A percentile compares a stretch with the other conserved stretches of the same genome.
Conservation (phyloP, 2,797 vertebrate genomes). For the Phrynocephalus forsythii region DNA sequence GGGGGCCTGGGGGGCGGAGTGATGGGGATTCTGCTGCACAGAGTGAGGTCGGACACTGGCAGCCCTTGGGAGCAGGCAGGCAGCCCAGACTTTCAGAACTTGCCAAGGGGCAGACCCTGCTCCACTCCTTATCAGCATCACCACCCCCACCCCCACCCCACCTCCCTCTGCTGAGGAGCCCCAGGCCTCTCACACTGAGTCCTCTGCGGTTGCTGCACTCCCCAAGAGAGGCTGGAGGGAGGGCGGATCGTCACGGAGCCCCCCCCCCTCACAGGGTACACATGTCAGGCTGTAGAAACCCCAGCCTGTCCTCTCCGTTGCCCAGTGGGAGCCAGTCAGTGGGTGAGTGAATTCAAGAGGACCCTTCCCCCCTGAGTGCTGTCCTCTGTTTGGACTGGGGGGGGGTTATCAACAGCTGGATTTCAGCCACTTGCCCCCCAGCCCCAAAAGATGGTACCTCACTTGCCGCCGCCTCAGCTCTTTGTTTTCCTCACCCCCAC, state of each 20-base stretch:
- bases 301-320: background rate
- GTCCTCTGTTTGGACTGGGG: background rate
- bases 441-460: too few species aligned
- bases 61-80: too few species aligned
- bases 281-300: too few species aligned
- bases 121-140: too few species aligned
- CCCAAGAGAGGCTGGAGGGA: background rate
- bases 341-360: background rate
- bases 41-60: background rate
- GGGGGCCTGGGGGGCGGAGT: fast-evolving
- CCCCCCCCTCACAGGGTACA: too few species aligned
- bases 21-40: background rate
- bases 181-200: too few species aligned
- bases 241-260: fast-evolving
- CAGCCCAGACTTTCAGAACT: too few species aligned
- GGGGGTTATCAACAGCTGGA: background rate
- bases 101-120: too few species aligned
- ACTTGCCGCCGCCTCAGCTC: too few species aligned
- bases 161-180: too few species aligned
- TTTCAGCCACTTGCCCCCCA: background rate
- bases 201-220: background rate
- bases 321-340: too few species aligned
- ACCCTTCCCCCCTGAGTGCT: background rate
- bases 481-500: background rate
- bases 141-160: too few species aligned